Conservation (phyloP, 1,140 invertebrate genomes). For the Zaprionus ornatus region DNA sequence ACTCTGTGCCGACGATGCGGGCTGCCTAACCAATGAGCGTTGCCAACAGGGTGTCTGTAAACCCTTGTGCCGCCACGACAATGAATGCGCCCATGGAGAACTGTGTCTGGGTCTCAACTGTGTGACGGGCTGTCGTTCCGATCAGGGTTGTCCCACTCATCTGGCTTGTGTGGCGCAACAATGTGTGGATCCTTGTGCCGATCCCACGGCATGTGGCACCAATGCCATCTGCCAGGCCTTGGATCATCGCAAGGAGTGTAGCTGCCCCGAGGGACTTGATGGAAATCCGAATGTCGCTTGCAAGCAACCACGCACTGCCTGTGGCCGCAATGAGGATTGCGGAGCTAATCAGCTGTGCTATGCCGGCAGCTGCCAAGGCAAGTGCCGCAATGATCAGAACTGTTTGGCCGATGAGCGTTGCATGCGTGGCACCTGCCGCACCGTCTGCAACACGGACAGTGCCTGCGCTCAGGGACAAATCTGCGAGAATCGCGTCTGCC, state of each 20-base stretch:
- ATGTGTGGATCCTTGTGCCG: conserved; percentile 90
- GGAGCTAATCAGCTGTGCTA: conserved; percentile 88
- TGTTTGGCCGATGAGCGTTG: conserved; percentile 94
- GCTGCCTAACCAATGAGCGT: conserved; percentile 92
- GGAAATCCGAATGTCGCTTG: conserved; percentile 91
- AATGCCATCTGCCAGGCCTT: conserved; percentile 90
- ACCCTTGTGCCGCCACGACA: conserved; percentile 89
- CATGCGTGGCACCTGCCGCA: conserved; percentile 90
- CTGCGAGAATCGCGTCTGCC: conserved; percentile 93
- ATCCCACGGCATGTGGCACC: conserved; percentile 92
- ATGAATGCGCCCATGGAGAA: conserved; percentile 92
- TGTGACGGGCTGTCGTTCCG: conserved; percentile 91
- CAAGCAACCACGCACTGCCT: conserved; percentile 87
- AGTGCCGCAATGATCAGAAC: conserved; percentile 91
- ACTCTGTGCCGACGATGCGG: conserved; percentile 89
- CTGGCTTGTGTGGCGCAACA: conserved; percentile 90
- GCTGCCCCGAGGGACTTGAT: conserved; percentile 88
- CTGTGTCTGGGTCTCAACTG: conserved; percentile 93
- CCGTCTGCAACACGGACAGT: conserved; percentile 93
- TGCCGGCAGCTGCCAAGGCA: conserved; percentile 89
- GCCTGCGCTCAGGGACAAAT: conserved; percentile 92
- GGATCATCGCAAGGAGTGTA: conserved; percentile 90
- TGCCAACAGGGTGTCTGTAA: conserved; percentile 89
- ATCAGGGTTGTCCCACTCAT: conserved; percentile 89
- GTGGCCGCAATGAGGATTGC: conserved; percentile 88